These are phyloP conservation scores for Scaptomyza hsui DNA, from an alignment of 1,140 invertebrate genomes.

Conservation along the genomic window DNA sequence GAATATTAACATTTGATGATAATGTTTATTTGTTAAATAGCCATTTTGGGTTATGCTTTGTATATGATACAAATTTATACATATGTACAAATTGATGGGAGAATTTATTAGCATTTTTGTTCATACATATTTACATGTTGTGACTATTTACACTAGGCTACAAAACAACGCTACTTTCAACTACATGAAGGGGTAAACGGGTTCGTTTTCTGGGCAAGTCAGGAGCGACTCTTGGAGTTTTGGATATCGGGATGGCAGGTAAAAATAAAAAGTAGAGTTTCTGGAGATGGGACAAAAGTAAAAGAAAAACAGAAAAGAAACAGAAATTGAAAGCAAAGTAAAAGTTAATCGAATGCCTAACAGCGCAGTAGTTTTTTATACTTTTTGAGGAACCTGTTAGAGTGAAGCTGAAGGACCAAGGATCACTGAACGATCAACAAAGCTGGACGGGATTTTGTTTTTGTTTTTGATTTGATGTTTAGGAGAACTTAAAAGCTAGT, in stretches of 20 bases:
- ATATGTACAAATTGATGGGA: conserved; percentile 54
- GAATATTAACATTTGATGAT: conserved; percentile 32
- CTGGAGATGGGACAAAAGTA: conserved; percentile 19
- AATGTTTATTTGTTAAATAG: conserved; percentile 22
- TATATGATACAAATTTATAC: conserved; percentile 29
- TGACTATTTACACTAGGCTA: conserved; percentile 78
- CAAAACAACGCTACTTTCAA: conserved; percentile 75
- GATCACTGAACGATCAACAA: conserved; percentile 29
- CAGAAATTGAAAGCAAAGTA: conserved; percentile 28
- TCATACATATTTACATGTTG: conserved; percentile 43
- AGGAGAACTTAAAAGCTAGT: conserved; percentile 43
- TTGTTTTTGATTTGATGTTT: background rate
- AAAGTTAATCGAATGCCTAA: conserved; percentile 62
- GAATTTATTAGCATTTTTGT: conserved; percentile 82
- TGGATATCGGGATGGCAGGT: conserved; percentile 72
- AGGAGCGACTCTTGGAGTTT: conserved; percentile 85
- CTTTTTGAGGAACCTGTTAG: conserved; percentile 15
- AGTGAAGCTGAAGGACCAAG: conserved; percentile 29
- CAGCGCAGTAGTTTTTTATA: conserved; percentile 54
- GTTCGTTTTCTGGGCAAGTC: conserved; percentile 85
- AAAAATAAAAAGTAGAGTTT: conserved; percentile 44
- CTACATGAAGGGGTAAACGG: conserved; percentile 81
- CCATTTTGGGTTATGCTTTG: background rate
- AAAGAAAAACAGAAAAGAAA: conserved; percentile 43
- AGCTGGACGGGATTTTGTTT: conserved; percentile 43